Percentiles rank a stretch among this genome's conserved stretches.
phyloP scores from a whole-genome alignment of 2,113 vertebrate species.

The Ochotona curzoniae region DNA sequence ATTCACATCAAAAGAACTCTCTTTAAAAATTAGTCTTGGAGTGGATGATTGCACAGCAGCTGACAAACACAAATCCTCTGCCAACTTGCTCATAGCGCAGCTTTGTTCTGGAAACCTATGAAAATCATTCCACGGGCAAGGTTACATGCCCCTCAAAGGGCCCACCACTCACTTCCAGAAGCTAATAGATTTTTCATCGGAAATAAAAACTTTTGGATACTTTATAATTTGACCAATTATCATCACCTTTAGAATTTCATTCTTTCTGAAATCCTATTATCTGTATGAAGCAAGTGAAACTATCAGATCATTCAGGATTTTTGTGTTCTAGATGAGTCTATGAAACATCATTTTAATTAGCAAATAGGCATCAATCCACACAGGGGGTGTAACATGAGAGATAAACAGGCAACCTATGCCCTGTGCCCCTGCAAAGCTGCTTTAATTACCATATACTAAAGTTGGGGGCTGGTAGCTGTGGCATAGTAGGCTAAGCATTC shows the following conservation, averaged over 20 bases:
- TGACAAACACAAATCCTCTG: slow-evolving; percentile 61
- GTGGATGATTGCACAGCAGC: slow-evolving; percentile 58
- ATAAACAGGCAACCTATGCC: background rate
- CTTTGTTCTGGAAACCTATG: background rate
- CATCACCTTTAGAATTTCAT: slow-evolving; percentile 30
- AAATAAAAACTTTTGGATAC: background rate
- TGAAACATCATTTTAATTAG: background rate
- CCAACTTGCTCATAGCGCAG: slow-evolving; percentile 46
- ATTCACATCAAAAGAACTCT: slow-evolving; percentile 68
- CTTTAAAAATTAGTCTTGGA: slow-evolving; percentile 50
- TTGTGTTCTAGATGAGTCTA: background rate
- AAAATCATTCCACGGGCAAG: background rate
- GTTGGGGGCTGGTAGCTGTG: no score
- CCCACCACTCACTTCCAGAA: background rate
- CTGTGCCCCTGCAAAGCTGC: background rate
- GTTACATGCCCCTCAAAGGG: background rate
- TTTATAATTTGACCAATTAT: background rate
- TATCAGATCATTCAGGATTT: background rate
- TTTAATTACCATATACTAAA: background rate
- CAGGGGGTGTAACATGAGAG: background rate
- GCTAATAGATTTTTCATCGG: background rate
- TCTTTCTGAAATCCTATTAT: slow-evolving; percentile 14
- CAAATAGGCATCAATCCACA: background rate
- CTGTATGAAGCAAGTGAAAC: background rate
- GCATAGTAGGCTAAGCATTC: no score